Base-by-base conservation (phyloP, 2,797 vertebrate genomes). In the Pteropus rufus region DNA sequence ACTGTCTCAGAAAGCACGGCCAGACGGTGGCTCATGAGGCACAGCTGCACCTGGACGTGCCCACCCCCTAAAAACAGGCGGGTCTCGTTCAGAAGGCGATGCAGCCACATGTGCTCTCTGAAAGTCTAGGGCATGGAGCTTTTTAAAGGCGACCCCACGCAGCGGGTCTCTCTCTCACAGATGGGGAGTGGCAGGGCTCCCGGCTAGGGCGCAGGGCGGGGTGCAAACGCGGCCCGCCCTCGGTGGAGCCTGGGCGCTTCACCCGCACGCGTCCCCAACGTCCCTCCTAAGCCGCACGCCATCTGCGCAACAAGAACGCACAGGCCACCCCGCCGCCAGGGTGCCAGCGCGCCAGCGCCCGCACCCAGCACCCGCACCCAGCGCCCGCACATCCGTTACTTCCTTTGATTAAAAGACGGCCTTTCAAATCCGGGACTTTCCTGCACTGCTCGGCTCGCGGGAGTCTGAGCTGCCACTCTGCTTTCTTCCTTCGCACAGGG, bases 301-400 rank as follows among this genome's bases (percentile, higher is more conserved):
- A 7, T 11, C 39, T 26, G 1, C 1, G 70, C 26, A 3, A 2
- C 73, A 34, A n/a, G 60, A 36, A 58, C n/a, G 11, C 70, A 15
- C 34, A 52, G 0, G 14, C 26, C 10, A 2, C 23, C 39, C 39
- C 5, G 29, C 84, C 23, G 46, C 65, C 29, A 5, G 34, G 29
- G 41, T 1, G 3, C 29, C 16, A 2, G 31, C 0, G 3, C n/a
- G n/a, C n/a, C n/a, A n/a, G n/a, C n/a, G n/a, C n/a, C 77, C 9
- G 41, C 41, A 44, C 41, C 23, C 14, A 6, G n/a, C 1, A n/a
- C n/a, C 77, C 9, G 41, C 41, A 44, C 41, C 23, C 14, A 6
- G n/a, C 1, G 12, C 69, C 8, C 62, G 18, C 49, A 41, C 11
- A n/a, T 1, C 41, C 24, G 4, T 34, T 7, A 18, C 26, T 56